phyloP scores from a whole-genome alignment of 2,797 vertebrate genomes.

The Argentina silus region DNA sequence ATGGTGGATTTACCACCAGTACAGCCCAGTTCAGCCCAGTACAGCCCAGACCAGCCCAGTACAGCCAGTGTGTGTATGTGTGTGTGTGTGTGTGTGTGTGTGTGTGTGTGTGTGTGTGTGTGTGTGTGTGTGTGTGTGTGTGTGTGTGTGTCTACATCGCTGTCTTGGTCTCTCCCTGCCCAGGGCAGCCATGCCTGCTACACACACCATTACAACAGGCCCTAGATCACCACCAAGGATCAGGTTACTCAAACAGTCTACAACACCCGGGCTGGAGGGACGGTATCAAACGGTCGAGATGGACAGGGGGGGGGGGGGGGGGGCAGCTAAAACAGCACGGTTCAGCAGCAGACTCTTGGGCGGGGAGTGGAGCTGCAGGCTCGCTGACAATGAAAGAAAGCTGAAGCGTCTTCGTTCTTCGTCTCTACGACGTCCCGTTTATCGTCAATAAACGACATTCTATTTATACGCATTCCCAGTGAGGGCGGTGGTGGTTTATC shows the following conservation, averaged over 20 bases:
- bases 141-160: not conserved
- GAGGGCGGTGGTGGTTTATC: not conserved
- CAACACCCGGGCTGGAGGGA: not conserved
- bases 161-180: not conserved
- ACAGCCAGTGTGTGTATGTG: too few relatives aligned
- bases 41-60: too few relatives aligned
- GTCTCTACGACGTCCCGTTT: too few relatives aligned
- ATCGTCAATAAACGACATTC: too few relatives aligned
- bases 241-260: slow-evolving; percentile 9
- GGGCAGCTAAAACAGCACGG: slow-evolving; percentile 8
- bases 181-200: not conserved
- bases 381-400: slow-evolving; percentile 11
- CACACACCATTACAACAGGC: not conserved
- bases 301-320: not conserved
- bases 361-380: slow-evolving; percentile 32
- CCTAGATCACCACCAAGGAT: slow-evolving; percentile 1
- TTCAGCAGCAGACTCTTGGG: slow-evolving; percentile 17
- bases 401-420: not conserved
- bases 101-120: too few relatives aligned
- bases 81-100: too few relatives aligned
- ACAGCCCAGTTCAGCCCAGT: too few relatives aligned
- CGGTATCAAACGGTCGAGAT: not conserved
- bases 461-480: not conserved
- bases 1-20: too few relatives aligned
- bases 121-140: too few relatives aligned